Conservation (phyloP, 2,113 vertebrate genomes). For the Passer montanus region DNA sequence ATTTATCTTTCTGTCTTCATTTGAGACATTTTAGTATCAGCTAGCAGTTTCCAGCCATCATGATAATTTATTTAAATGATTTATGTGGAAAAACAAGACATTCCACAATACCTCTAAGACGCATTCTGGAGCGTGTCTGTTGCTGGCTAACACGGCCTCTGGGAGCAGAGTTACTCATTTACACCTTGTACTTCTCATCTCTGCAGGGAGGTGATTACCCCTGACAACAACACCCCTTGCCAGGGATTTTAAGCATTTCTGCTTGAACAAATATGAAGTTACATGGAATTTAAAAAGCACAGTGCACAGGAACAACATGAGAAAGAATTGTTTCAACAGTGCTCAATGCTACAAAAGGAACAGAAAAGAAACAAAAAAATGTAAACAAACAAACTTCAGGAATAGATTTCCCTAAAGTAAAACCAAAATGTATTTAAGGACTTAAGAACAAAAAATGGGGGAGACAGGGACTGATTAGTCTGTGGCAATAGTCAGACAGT, state of each 20-base stretch:
- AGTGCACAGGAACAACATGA: conserved; percentile 4
- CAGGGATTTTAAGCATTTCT: conserved; percentile 11
- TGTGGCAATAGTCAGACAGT: background rate
- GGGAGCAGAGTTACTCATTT: background rate
- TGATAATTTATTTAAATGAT: conserved; percentile 67
- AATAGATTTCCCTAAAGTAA: background rate
- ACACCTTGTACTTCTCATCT: conserved; percentile 37
- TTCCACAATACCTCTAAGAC: conserved; percentile 48
- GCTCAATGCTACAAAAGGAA: background rate
- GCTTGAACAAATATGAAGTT: conserved; percentile 46
- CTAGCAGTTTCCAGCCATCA: conserved; percentile 35
- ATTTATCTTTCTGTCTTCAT: conserved; percentile 38
- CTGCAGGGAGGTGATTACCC: conserved; percentile 68
- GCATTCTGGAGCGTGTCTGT: conserved; percentile 31
- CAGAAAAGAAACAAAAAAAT: background rate
- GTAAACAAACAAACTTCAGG: background rate
- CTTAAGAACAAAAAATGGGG: background rate
- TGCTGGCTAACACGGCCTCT: conserved; percentile 23
- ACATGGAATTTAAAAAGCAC: conserved; percentile 5
- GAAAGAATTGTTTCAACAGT: conserved; percentile 25
- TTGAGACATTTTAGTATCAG: conserved; percentile 62
- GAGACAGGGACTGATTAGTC: background rate
- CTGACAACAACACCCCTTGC: background rate
- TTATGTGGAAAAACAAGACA: conserved; percentile 72
- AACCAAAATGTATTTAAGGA: background rate